Percentiles rank a stretch among this genome's conserved stretches.
phyloP scores from a whole-genome alignment of 1,140 invertebrate species.

The Littorina saxatilis region DNA sequence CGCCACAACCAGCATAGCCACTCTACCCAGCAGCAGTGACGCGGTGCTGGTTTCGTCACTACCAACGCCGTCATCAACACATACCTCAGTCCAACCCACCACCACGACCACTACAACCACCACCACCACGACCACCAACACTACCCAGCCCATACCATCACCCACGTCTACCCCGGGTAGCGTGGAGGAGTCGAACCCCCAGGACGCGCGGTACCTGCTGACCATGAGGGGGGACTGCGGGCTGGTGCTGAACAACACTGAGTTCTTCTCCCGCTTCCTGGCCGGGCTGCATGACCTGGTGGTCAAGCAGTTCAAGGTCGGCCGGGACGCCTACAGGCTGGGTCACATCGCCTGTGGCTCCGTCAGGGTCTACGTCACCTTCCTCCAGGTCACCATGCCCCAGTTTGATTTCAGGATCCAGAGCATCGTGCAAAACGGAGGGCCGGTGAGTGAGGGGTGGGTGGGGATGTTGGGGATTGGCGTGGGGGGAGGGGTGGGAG shows the following conservation, averaged over 20 bases:
- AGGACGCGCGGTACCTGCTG: conserved; percentile 33
- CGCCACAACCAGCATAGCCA: no score
- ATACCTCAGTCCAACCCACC: not conserved
- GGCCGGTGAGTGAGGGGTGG: conserved; percentile 12
- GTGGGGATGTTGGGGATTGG: no score
- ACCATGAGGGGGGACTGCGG: conserved; percentile 40
- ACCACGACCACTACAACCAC: not conserved
- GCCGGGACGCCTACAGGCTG: conserved; percentile 24
- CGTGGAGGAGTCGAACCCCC: not conserved
- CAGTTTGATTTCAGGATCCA: conserved; percentile 14
- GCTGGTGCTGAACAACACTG: conserved; percentile 35
- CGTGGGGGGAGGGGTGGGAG: not conserved
- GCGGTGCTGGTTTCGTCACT: not conserved
- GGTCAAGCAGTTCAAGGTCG: conserved; percentile 33
- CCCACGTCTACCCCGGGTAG: not conserved
- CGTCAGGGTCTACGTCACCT: conserved; percentile 36
- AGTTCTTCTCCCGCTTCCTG: conserved; percentile 35
- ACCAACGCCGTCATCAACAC: not conserved
- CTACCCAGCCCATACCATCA: no score
- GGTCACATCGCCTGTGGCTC: conserved; percentile 39
- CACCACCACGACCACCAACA: not conserved
- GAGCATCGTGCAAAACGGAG: not conserved
- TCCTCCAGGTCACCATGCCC: conserved; percentile 22
- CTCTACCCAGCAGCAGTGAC: not conserved
- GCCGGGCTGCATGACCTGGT: conserved; percentile 34